Evolutionary conservation across 2,113 vertebrate species (phyloP), one percentile per base, ranked within the genome.

Genomic region (Pyrgilauda ruficollis): DNA sequence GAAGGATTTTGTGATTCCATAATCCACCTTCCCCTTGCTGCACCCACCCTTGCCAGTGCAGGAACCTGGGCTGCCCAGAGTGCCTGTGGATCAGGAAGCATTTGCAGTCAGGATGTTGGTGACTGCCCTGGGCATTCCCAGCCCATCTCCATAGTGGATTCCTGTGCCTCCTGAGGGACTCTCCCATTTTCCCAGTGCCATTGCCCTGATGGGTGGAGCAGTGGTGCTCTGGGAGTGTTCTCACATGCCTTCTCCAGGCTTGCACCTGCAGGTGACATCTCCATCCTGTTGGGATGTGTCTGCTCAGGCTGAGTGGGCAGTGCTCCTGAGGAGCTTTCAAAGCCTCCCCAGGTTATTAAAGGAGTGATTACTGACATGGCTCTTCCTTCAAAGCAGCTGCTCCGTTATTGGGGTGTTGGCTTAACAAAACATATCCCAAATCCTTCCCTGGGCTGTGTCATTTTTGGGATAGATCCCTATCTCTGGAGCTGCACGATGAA

Each of bases 281-380:
- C 84, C 53, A 41, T 88, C 92, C 84, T 95, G 91, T 59, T 59
- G 76, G 92, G 92, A 96, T 95, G 88, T 96, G 97, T 39, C 91
- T 94, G 46, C 61, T 58, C 83, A 70, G 64, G 74, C 79, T 91
- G 92, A 96, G 93, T 69, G 84, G 78, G 74, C 86, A 64, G 85
- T 88, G 94, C 92, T 87, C 62, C n/a, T 61, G 81, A 88, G 84
- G 64, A 94, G 89, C 92, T 97, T 94, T 79, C 95, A 94, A 33
- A 95, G 68, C 77, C 55, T 89, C 61, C 1, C 0, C 47, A 22
- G 13, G 2, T 84, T 53, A 83, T 66, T 89, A 66, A 70, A 43
- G 26, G 69, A 47, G 70, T 72, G 74, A 59, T 95, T 94, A 94
- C 61, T 94, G 93, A 82, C 58, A 24, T 2, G 64, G 49, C 72